Base-by-base conservation (phyloP, 2,797 vertebrate species). In the Anabas testudineus region DNA sequence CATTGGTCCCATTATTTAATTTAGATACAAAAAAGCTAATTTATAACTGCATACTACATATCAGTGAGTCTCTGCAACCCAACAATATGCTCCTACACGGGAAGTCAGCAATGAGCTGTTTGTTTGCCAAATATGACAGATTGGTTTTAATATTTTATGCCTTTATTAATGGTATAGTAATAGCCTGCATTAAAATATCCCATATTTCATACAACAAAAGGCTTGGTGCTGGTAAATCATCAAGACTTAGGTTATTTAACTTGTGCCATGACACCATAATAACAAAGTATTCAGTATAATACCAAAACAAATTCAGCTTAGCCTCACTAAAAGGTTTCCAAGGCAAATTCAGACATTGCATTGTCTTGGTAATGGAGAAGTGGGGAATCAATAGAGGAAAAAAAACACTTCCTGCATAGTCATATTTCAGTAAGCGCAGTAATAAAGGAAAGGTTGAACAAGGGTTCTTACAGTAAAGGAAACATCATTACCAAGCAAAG, bases 71-170 rank as follows among this genome's bases (percentile, higher is more conserved):
- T 5, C n/a, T n/a, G n/a, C 6, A 49, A 14, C 34, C 14, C 39
- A 19, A 28, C 15, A 32, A 15, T 7, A 18, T 24, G 19, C 21
- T 56, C 15, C 5, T 19, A n/a, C 7, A 2, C 10, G 30, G 26
- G 46, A 22, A 30, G 36, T 57, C 19, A 26, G 24, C 26, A 30
- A 21, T 7, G 2, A 7, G 19, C 34, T 37, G n/a, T 15, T 56
- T 37, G n/a, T 15, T 56, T 39, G 61, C 49, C 56, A 45, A 21
- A 56, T 59, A 15, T 24, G 22, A 74, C 37, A 51, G 43, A 34
- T 59, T 12, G 13, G 28, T 21, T 49, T 24, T 28, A 19, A 39
- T 36, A 22, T 53, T 64, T 52, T 46, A 37, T 59, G n/a, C 0
- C 39, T 53, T 10, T 10, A 21, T 19, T 39, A 45, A 37, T 16